phyloP scores from a whole-genome alignment of 2,888 invertebrate genomes.

The Stenodema calcarata region DNA sequence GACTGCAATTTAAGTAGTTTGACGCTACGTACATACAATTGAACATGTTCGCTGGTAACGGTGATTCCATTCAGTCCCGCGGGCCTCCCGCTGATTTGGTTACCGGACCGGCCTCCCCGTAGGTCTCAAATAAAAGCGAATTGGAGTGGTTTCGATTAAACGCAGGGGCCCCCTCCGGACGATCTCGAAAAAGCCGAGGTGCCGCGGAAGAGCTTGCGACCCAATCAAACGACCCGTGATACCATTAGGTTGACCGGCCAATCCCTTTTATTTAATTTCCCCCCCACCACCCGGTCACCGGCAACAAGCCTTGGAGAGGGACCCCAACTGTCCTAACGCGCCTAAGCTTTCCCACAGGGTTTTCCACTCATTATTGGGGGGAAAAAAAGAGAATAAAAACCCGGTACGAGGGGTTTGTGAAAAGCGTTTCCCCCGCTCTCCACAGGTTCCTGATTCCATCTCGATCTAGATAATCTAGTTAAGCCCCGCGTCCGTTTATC shows the following conservation, averaged over 20 bases:
- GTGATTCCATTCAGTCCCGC: neutral
- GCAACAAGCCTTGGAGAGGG: neutral
- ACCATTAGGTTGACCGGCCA: conserved; percentile 12
- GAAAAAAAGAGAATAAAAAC: neutral
- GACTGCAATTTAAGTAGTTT: too few species aligned
- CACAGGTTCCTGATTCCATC: neutral
- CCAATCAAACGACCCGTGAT: conserved; percentile 24
- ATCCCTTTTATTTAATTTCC: conserved; percentile 20
- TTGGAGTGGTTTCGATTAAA: neutral
- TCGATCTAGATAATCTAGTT: conserved; percentile 5
- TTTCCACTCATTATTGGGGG: conserved; percentile 10
- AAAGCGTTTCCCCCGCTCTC: neutral
- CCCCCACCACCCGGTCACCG: neutral
- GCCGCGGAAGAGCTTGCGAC: neutral
- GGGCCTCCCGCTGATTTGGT: neutral
- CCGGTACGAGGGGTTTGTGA: neutral
- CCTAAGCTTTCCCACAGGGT: conserved; percentile 2
- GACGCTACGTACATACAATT: too few species aligned
- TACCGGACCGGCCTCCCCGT: neutral
- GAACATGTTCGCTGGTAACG: neutral
- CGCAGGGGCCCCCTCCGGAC: neutral
- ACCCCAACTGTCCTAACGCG: neutral
- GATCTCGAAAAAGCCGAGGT: neutral
- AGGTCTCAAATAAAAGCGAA: neutral
- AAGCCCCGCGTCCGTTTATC: conserved; percentile 1